Evolutionary conservation across 2,797 vertebrate genomes (phyloP).

Genomic region (Acipenser ruthenus): DNA sequence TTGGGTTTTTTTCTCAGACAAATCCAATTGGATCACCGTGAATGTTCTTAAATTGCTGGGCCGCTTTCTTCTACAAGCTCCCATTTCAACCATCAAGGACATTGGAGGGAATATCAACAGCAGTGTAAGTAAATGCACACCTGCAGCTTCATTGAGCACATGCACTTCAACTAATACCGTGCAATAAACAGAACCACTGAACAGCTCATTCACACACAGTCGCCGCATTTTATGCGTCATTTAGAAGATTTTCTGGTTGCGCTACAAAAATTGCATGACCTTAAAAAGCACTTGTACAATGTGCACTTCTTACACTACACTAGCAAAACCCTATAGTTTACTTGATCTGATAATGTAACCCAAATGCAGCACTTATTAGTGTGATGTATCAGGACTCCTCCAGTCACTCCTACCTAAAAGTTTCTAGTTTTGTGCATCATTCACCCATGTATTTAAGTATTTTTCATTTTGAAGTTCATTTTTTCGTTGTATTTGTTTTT

Average conservation of each 20-base stretch:
- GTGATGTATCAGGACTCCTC: too few relatives aligned
- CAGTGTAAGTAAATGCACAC: not conserved
- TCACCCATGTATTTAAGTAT: too few relatives aligned
- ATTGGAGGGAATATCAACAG: not conserved
- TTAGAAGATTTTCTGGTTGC: not conserved
- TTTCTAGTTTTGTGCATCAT: too few relatives aligned
- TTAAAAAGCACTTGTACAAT: too few relatives aligned
- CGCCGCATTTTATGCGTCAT: not conserved
- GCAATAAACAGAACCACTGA: too few relatives aligned
- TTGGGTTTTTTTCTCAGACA: not conserved
- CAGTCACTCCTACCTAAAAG: too few relatives aligned
- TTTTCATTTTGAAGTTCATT: not conserved
- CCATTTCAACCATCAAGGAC: constrained; percentile 1
- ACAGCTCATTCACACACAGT: not conserved
- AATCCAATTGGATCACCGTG: constrained; percentile 4
- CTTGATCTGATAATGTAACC: too few relatives aligned
- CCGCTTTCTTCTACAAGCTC: constrained; percentile 14
- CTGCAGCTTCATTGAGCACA: not conserved
- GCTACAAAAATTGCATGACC: too few relatives aligned
- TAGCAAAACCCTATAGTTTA: too few relatives aligned
- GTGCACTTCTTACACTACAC: too few relatives aligned
- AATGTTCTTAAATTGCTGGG: constrained; percentile 9
- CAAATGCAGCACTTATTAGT: too few relatives aligned
- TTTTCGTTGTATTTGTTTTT: not conserved
- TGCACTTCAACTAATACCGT: too few relatives aligned